Base-by-base conservation (phyloP, 2,113 vertebrate genomes). In the Ammodytes marinus region DNA sequence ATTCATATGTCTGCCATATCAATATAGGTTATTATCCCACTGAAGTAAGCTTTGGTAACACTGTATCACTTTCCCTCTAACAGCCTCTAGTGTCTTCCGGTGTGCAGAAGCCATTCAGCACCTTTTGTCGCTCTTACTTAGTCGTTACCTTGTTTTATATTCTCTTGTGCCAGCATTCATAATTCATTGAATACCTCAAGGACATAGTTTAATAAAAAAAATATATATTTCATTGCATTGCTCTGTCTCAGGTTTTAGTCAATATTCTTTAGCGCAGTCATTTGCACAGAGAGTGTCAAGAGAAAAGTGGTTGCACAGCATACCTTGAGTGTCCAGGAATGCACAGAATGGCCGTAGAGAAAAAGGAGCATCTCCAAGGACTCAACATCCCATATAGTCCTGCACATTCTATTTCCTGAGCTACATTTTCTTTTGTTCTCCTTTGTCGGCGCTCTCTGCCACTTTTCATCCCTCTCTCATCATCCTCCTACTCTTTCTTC, bases 321-420 rank as follows among this genome's bases (percentile, higher is more conserved):
- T 47, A 54, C 58, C 70, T 27, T 78, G 69, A 75, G 70, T 60
- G 61, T 64, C 79, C 47, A 49, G 67, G 66, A 0, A 1, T 45
- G 57, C 37, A 40, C 12, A 17, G 14, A 73, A 72, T 67, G 66
- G 39, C 17, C 1, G 35, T 27, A 49, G 52, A 49, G 27, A 61
- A 71, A 75, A 76, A 74, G 60, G 53, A 84, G 12, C 53, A 80
- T 82, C 58, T 90, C 64, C 54, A 79, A 83, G 76, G 73, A 84
- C 57, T 74, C 14, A 9, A 67, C 55, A 89, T 83, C 83, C 82
- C 59, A 86, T 67, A 40, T 19, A 1, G 40, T 64, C 45, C 52
- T 39, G 5, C 52, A 74, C 63, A n/a, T 74, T 63, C 43, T 6
- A 58, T 52, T 17, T 40, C 8, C 55, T n/a, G 39, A 46, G 45